A percentile compares a stretch with the other conserved stretches of the same genome.
These are phyloP conservation scores for Drosophila paranaensis DNA, from an alignment of 2,888 invertebrate species.

Conservation along the genomic window DNA sequence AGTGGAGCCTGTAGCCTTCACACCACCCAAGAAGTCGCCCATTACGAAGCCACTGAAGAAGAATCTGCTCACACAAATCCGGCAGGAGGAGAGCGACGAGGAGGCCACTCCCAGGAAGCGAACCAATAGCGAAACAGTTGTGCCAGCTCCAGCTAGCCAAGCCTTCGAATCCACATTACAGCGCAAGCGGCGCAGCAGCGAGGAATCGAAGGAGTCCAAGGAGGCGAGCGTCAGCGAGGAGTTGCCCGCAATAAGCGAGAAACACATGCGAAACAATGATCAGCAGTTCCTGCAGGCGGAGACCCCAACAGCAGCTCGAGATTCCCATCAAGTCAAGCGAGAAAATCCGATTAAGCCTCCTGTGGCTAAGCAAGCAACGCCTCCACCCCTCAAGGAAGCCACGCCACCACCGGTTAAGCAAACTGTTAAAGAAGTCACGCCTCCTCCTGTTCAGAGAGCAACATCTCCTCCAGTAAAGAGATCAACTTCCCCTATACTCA, in stretches of 20 bases:
- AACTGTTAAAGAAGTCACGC: neutral
- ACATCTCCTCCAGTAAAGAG: neutral
- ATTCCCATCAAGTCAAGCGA: neutral
- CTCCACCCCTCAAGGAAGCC: neutral
- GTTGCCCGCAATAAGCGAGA: constrained; percentile 58
- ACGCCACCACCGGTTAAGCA: neutral
- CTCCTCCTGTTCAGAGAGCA: neutral
- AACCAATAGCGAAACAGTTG: constrained; percentile 67
- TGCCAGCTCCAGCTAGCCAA: constrained; percentile 6
- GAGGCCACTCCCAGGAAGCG: constrained; percentile 74
- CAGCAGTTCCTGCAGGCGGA: constrained; percentile 36
- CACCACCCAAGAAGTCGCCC: constrained; percentile 68
- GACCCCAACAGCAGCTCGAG: neutral
- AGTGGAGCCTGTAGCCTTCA: constrained; percentile 23
- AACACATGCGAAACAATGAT: constrained; percentile 61
- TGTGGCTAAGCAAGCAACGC: neutral
- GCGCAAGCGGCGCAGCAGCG: constrained; percentile 81
- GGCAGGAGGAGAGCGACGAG: constrained; percentile 76
- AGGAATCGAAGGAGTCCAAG: constrained; percentile 53
- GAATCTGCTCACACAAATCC: constrained; percentile 75
- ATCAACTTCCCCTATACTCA: neutral
- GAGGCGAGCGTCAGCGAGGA: constrained; percentile 40
- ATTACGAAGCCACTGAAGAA: constrained; percentile 81
- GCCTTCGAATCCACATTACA: constrained; percentile 52
- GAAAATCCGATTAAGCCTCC: neutral